These are phyloP conservation scores for Acanthosepion pharaonis DNA, from an alignment of 2,888 invertebrate species.

Conservation along the genomic window DNA sequence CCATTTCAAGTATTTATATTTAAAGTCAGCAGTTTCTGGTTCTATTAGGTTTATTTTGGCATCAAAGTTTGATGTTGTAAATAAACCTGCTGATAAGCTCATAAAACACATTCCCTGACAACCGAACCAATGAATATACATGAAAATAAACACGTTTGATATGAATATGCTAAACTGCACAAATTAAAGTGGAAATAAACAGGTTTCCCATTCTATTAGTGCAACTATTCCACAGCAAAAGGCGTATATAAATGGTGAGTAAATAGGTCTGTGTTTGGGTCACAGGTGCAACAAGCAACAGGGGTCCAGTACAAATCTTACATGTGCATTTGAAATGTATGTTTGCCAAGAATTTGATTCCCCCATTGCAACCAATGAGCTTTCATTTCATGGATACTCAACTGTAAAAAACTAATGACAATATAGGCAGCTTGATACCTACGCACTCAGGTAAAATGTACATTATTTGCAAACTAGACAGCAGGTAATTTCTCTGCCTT, in stretches of 20 bases:
- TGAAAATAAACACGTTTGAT: not conserved
- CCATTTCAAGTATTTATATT: not conserved
- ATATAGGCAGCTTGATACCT: not conserved
- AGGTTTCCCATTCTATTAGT: not conserved
- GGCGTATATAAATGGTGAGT: constrained; percentile 22
- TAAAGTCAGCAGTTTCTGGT: not conserved
- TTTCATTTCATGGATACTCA: not conserved
- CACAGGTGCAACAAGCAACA: constrained; percentile 8
- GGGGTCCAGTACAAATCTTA: not conserved
- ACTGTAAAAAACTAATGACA: constrained; percentile 18
- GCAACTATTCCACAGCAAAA: not conserved
- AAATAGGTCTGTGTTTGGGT: not conserved
- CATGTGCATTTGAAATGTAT: constrained; percentile 12
- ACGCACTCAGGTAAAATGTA: not conserved
- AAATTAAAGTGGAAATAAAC: constrained; percentile 9
- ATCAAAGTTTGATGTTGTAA: not conserved
- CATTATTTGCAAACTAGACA: constrained; percentile 21
- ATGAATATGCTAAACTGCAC: constrained; percentile 10
- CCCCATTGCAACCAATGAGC: not conserved
- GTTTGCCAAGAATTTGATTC: not conserved
- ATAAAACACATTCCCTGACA: constrained; percentile 11
- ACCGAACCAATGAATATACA: not conserved
- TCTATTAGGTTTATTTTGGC: not conserved
- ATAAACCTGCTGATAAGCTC: constrained; percentile 33
- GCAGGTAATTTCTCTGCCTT: constrained; percentile 10